Conservation (phyloP, 2,113 vertebrate species). For the Meleagris gallopavo region DNA sequence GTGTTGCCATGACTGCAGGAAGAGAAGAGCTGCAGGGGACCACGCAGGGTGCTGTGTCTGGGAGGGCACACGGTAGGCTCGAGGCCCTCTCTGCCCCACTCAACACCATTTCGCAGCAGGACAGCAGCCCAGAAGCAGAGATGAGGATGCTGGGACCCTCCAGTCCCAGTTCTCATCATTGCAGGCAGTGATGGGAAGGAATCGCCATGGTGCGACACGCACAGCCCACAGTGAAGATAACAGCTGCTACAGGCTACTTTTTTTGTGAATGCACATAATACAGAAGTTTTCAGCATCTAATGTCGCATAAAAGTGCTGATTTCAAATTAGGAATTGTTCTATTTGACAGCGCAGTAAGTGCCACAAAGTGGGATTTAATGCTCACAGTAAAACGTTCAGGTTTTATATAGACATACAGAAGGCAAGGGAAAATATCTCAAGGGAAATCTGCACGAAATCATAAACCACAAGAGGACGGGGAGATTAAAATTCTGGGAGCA, state of each 20-base stretch:
- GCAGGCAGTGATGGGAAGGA: background rate
- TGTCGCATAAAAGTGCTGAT: background rate
- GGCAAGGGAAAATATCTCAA: slow-evolving; percentile 32
- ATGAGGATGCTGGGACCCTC: background rate
- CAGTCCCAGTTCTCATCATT: background rate
- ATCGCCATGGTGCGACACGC: background rate
- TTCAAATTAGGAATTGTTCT: background rate
- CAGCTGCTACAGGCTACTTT: background rate
- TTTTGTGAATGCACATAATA: background rate
- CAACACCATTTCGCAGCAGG: fast-evolving
- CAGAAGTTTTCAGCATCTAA: slow-evolving; percentile 11
- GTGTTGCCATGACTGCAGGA: slow-evolving; percentile 36
- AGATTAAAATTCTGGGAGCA: slow-evolving; percentile 44
- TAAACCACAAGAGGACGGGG: slow-evolving; percentile 48
- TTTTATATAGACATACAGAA: background rate
- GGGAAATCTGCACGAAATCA: slow-evolving; percentile 42
- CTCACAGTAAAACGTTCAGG: background rate
- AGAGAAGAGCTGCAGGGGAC: background rate
- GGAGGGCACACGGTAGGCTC: background rate
- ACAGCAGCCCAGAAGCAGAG: background rate
- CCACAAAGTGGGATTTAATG: slow-evolving; percentile 32
- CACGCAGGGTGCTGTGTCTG: background rate
- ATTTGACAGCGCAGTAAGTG: background rate
- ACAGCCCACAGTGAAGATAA: background rate
- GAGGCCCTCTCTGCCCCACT: background rate